Conservation (phyloP, 2,113 vertebrate genomes). For the Hyperoodon ampullatus region DNA sequence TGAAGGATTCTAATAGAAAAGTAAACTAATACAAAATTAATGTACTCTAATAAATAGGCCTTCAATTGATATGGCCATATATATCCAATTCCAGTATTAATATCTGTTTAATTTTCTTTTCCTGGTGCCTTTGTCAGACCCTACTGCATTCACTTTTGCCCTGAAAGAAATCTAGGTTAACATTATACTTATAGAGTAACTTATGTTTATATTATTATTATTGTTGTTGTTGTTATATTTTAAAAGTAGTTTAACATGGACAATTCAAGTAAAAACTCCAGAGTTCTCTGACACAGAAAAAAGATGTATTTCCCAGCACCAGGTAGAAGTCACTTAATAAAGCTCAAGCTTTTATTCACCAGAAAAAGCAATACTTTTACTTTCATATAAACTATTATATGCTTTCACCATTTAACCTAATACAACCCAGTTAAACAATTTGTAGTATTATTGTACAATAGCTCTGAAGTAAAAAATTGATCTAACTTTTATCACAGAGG, state of each 20-base stretch:
- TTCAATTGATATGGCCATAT: conserved; percentile 53
- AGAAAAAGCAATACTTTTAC: conserved; percentile 79
- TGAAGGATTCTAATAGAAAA: conserved; percentile 70
- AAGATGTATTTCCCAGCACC: conserved; percentile 73
- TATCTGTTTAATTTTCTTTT: conserved; percentile 87
- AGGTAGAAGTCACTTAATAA: conserved; percentile 77
- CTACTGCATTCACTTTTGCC: conserved; percentile 81
- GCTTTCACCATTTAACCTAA: conserved; percentile 39
- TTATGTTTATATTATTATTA: conserved; percentile 88
- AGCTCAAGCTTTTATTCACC: conserved; percentile 79
- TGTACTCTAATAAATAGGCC: conserved; percentile 49
- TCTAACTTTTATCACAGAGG: neutral
- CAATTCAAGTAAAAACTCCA: conserved; percentile 82
- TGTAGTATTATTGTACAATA: neutral
- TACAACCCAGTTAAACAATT: neutral
- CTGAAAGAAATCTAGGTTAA: conserved; percentile 89
- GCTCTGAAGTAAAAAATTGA: neutral
- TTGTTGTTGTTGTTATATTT: neutral
- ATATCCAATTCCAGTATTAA: conserved; percentile 74
- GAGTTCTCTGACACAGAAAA: conserved; percentile 88
- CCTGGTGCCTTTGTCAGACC: conserved; percentile 81
- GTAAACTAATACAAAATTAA: conserved; percentile 73
- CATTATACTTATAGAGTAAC: conserved; percentile 88
- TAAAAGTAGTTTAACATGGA: conserved; percentile 87
- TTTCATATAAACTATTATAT: conserved; percentile 57